Evolutionary conservation across 2,113 vertebrate genomes (phyloP), one percentile per base, ranked within the genome.

Genomic region (Capreolus pygargus): DNA sequence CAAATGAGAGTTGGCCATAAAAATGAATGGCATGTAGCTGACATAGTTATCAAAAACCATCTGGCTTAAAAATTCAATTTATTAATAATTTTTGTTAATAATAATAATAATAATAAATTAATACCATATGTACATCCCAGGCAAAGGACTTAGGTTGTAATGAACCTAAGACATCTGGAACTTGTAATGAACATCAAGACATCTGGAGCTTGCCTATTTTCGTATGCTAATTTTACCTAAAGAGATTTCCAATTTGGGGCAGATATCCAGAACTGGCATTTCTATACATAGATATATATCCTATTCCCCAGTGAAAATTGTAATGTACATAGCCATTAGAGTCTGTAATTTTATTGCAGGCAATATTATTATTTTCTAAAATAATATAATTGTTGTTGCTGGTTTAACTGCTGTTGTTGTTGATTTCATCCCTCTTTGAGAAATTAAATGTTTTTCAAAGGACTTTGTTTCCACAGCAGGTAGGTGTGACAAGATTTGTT

Each of bases 161-260:
- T 43, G 47, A 95, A 76, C 6, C 30, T 79, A 79, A 33, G 83
- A 70, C 76, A 3, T 92, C 84, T 97, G 19, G 10, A 85, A 45
- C 45, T 70, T 89, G 12, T 15, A 86, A 60, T 43, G 45, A 95
- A 76, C 5, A n/a, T 79, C 47, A 79, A 33, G 83, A 70, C 67
- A 4, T 92, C 84, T 97, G 19, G 10, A 85, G 36, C 64, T 85
- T 89, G 2, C 23, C 13, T 79, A 86, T 61, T 95, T 96, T 92
- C 28, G 23, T 79, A 14, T 86, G n/a, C 7, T 84, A 93, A 93
- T 87, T 94, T 95, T 96, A 82, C 50, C 33, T 91, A 93, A 94
- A 61, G 36, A 28, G 55, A 81, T 93, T 94, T 83, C 21, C 21
- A 60, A 17, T 96, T 96, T 61, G 78, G 15, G 27, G 16, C 17